Conservation (phyloP, 1,140 invertebrate species). For the Lepidostoma basale region DNA sequence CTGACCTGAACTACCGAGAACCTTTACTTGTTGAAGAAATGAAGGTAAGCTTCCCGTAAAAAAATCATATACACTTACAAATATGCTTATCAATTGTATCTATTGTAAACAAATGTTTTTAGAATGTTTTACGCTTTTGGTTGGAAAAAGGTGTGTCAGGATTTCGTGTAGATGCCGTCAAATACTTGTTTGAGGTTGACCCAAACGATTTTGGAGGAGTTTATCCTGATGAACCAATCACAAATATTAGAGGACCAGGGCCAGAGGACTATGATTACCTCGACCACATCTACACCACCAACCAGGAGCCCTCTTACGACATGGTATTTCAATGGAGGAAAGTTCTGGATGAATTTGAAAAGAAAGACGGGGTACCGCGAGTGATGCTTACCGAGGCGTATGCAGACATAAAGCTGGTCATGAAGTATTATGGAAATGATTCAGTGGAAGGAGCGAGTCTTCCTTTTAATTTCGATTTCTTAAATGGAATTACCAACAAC, state of each 20-base stretch:
- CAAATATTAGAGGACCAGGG: slow-evolving; percentile 50
- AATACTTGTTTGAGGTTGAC: slow-evolving; percentile 66
- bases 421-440: slow-evolving; percentile 65
- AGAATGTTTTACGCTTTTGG: too few relatives aligned
- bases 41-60: slow-evolving; percentile 58
- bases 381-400: slow-evolving; percentile 74
- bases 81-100: too few relatives aligned
- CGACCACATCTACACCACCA: slow-evolving; percentile 67
- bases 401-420: slow-evolving; percentile 60
- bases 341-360: slow-evolving; percentile 61
- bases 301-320: slow-evolving; percentile 65
- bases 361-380: slow-evolving; percentile 52
- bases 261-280: slow-evolving; percentile 55
- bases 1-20: slow-evolving; percentile 77
- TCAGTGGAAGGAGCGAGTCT: slow-evolving; percentile 63
- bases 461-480: slow-evolving; percentile 74
- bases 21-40: slow-evolving; percentile 67
- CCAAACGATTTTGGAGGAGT: slow-evolving; percentile 54
- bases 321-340: slow-evolving; percentile 67
- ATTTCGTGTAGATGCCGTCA: slow-evolving; percentile 71
- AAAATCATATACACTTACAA: slow-evolving; percentile 39
- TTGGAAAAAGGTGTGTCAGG: slow-evolving; percentile 71
- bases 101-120: too few relatives aligned
- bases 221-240: slow-evolving; percentile 66
- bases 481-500: slow-evolving; percentile 53